Conservation (phyloP, 2,888 invertebrate species). For the Cartodere bifasciata region DNA sequence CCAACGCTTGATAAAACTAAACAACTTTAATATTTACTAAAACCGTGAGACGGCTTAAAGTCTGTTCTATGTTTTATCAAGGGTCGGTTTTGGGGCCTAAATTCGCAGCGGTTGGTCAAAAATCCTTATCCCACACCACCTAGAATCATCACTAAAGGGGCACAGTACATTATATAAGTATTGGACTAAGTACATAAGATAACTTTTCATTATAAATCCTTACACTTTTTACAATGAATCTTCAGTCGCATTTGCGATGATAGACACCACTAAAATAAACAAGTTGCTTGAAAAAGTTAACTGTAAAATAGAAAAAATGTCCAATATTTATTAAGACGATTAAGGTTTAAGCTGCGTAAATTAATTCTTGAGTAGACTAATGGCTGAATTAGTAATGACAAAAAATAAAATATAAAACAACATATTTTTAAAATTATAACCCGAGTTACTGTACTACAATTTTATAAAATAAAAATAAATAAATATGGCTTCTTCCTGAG, state of each 20-base stretch:
- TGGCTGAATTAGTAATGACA: too few relatives aligned
- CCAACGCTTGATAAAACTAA: too few relatives aligned
- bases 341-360: conserved; percentile 33
- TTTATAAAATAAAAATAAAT: too few relatives aligned
- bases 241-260: background rate
- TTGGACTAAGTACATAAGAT: conserved; percentile 25
- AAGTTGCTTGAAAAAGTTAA: conserved; percentile 17
- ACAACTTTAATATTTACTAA: too few relatives aligned
- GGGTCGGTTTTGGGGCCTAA: conserved; percentile 10
- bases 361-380: background rate
- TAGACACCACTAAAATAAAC: conserved; percentile 24
- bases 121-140: conserved; percentile 50
- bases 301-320: conserved; percentile 28
- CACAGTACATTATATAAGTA: conserved; percentile 33
- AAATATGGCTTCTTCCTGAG: too few relatives aligned
- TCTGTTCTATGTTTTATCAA: too few relatives aligned
- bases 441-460: too few relatives aligned
- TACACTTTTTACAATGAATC: background rate
- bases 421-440: too few relatives aligned
- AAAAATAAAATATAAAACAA: too few relatives aligned
- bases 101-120: conserved; percentile 47
- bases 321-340: conserved; percentile 35
- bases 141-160: conserved; percentile 34
- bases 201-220: conserved; percentile 5
- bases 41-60: too few relatives aligned